Evolutionary conservation across 2,888 invertebrate genomes (phyloP).

Genomic region (Drosophila pegasa): DNA sequence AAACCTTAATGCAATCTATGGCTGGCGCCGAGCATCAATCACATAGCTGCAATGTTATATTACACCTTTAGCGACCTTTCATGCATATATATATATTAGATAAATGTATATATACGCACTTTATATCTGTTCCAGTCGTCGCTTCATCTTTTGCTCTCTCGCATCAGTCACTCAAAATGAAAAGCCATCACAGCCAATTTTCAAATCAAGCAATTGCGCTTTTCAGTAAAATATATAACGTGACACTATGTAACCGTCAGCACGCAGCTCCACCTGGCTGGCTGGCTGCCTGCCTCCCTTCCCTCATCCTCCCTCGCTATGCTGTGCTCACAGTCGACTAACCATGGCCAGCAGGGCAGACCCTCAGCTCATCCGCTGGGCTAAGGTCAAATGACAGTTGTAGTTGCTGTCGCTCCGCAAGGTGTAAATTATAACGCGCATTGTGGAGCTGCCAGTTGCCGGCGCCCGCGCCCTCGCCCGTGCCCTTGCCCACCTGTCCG

Average conservation of each 20-base stretch:
- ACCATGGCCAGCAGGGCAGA: background rate
- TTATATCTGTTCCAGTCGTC: background rate
- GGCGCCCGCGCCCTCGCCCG: conserved; percentile 20
- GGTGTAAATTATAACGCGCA: conserved; percentile 80
- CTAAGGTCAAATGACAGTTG: conserved; percentile 78
- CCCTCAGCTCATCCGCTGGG: conserved; percentile 13
- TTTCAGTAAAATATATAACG: conserved; percentile 74
- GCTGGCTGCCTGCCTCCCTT: background rate
- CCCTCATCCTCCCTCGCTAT: background rate
- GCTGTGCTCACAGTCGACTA: conserved; percentile 8
- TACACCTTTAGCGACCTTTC: conserved; percentile 30
- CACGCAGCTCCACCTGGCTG: conserved; percentile 1
- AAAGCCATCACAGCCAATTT: conserved; percentile 75
- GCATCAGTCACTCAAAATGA: conserved; percentile 67
- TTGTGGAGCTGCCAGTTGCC: conserved; percentile 68
- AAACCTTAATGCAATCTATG: conserved; percentile 39
- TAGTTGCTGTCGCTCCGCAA: conserved; percentile 64
- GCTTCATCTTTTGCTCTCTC: conserved; percentile 5
- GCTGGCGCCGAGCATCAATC: conserved; percentile 45
- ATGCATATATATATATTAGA: background rate
- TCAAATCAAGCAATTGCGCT: conserved; percentile 75
- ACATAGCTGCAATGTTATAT: conserved; percentile 38
- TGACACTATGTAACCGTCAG: conserved; percentile 56
- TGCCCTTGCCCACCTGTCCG: background rate
- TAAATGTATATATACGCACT: background rate